Evolutionary conservation across 2,113 vertebrate genomes (phyloP).

Genomic region (Ovis canadensis): DNA sequence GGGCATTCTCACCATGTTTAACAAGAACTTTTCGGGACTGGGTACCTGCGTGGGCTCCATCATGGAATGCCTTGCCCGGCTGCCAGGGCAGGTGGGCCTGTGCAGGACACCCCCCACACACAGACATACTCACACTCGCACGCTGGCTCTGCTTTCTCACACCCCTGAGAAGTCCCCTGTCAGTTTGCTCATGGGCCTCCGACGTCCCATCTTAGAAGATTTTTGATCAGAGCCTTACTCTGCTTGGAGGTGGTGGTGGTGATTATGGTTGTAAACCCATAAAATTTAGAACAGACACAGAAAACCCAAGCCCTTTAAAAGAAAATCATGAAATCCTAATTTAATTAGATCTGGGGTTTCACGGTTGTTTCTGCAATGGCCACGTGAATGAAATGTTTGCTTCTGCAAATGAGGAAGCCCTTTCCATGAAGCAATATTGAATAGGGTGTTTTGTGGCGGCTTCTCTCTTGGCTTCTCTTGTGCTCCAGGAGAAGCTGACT

Average conservation of each 20-base stretch:
- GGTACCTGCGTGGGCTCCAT: neutral
- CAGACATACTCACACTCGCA: too few species aligned
- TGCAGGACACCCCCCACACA: neutral
- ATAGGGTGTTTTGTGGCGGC: neutral
- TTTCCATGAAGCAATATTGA: neutral
- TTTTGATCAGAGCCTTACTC: neutral
- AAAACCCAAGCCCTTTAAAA: neutral
- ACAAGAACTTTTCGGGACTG: neutral
- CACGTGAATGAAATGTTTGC: neutral
- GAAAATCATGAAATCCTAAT: neutral
- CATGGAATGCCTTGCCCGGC: accelerated
- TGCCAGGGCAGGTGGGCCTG: accelerated
- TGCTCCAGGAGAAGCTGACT: neutral
- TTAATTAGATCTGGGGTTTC: constrained; percentile 25
- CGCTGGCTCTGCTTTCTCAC: neutral
- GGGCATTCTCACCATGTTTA: neutral
- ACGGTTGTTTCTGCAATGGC: neutral
- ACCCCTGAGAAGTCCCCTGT: accelerated
- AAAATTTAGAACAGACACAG: neutral
- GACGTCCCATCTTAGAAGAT: neutral
- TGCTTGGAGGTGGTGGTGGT: neutral
- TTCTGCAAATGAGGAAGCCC: neutral
- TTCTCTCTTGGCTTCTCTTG: neutral
- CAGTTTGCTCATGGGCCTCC: neutral
- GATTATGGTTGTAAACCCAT: neutral